Base-by-base conservation (phyloP, 2,888 invertebrate species). In the Lasioglossum oenotherae region DNA sequence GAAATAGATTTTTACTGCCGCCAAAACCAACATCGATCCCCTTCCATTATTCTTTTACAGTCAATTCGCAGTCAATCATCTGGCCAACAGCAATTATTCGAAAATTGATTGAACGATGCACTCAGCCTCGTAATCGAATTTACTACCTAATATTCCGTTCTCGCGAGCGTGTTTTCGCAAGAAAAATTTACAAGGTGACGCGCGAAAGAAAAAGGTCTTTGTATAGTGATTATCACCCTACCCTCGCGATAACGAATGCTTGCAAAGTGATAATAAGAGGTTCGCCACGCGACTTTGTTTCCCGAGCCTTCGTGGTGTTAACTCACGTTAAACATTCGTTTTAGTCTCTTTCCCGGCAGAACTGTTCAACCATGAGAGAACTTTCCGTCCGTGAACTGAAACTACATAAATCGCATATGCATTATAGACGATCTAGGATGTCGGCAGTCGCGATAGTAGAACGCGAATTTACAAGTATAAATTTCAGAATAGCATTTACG, bases 201-300 rank as follows among this genome's bases (percentile, higher is more conserved):
- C 38, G 31, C 19, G 60, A 31, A n/a, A 77, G 71, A 31, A 53
- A 31, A 49, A 12, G 38, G 31, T 41, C 57, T 81, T 71, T 78
- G 72, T 46, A 5, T 35, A 71, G 41, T 23, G 23, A 57, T 82
- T 41, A 49, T 19, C 64, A 35, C 2, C 5, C 19, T 49, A 76
- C 14, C 12, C 19, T 31, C 8, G 64, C 64, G 88, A 88, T 89
- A 90, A 90, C 44, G n/a, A n/a, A 8, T 82, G 82, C 64, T 87
- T 84, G 53, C 67, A 38, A 74, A 82, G 74, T 49, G 88, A 82
- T 89, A 89, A 87, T 79, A 35, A n/a, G 74, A 57, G 44, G 49
- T 74, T 27, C 19, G 79, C 79, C 87, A 85, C 85, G 85, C 85
- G 85, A 82, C 82, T 84, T 64, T 81, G 80, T 84, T 85, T 85